A percentile compares a stretch with the other conserved stretches of the same genome.
Conservation (phyloP, 2,797 vertebrate species). For the Synanceia verrucosa region DNA sequence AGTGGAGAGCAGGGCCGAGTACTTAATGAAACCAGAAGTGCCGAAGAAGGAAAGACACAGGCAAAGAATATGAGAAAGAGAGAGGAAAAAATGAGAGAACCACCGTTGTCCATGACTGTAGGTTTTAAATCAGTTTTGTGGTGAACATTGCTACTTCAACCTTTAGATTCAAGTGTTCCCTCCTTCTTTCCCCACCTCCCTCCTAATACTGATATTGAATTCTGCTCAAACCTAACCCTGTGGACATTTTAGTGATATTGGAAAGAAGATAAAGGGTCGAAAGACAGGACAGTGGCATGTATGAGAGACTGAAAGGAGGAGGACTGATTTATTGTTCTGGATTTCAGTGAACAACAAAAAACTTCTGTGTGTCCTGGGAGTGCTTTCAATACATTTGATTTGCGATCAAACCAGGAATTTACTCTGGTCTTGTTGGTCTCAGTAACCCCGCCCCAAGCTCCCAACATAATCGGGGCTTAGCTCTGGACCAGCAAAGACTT, state of each 20-base stretch:
- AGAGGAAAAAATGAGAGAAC: neutral
- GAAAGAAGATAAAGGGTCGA: conserved; percentile 30
- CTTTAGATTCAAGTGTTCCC: neutral
- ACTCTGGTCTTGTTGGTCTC: too few relatives aligned
- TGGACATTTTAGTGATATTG: conserved; percentile 15
- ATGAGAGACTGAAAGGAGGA: conserved; percentile 4
- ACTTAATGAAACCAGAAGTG: neutral
- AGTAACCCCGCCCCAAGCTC: too few relatives aligned
- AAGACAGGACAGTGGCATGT: neutral
- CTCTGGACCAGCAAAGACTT: too few relatives aligned
- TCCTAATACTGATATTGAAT: conserved; percentile 4
- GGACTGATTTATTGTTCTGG: conserved; percentile 25
- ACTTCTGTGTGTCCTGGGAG: too few relatives aligned
- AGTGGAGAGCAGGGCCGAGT: neutral
- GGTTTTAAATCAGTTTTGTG: conserved; percentile 1
- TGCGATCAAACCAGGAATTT: too few relatives aligned
- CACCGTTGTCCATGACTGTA: neutral
- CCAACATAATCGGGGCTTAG: too few relatives aligned
- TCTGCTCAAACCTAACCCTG: neutral
- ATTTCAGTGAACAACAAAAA: too few relatives aligned
- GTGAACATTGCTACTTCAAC: neutral
- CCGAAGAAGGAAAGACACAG: neutral
- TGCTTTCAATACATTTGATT: too few relatives aligned
- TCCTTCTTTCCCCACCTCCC: neutral
- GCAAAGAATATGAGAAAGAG: neutral